phyloP scores from a whole-genome alignment of 2,888 invertebrate genomes.

The Philereme vetulata region DNA sequence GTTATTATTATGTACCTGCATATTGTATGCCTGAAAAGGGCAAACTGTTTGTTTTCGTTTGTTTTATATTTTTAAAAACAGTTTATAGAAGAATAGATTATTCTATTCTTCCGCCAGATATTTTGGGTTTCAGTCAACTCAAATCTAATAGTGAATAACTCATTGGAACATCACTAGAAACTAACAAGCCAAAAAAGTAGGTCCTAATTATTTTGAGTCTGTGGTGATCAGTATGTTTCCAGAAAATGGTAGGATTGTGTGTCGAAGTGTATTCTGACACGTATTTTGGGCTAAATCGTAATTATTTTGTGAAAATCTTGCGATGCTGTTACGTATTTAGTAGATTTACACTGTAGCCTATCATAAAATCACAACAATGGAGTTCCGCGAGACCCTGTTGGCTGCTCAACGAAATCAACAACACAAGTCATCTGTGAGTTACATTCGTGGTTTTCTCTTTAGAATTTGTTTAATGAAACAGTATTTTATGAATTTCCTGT shows the following conservation, averaged over 20 bases:
- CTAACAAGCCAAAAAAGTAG: too few relatives aligned
- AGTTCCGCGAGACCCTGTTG: conserved; percentile 77
- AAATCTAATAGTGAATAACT: too few relatives aligned
- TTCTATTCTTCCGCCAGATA: too few relatives aligned
- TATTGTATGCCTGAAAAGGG: too few relatives aligned
- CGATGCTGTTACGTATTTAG: conserved; percentile 45
- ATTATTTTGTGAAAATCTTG: conserved; percentile 64
- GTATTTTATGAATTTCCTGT: conserved; percentile 10
- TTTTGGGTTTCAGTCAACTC: too few relatives aligned
- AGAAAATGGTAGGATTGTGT: conserved; percentile 80
- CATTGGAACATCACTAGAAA: too few relatives aligned
- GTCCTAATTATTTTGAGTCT: too few relatives aligned
- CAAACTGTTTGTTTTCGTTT: too few relatives aligned
- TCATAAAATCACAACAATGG: conserved; percentile 57
- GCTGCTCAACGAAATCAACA: conserved; percentile 81
- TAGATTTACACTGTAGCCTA: conserved; percentile 29
- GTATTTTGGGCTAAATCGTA: conserved; percentile 72
- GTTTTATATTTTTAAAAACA: too few relatives aligned
- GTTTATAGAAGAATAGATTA: too few relatives aligned
- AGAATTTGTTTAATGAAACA: conserved; percentile 25
- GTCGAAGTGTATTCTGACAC: conserved; percentile 71
- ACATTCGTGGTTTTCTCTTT: conserved; percentile 38
- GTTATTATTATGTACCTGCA: too few relatives aligned
- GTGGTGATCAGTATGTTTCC: conserved; percentile 71
- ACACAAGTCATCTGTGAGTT: conserved; percentile 81